A percentile compares a stretch with the other conserved stretches of the same genome.
Conservation (phyloP, 2,797 vertebrate species). For the Acanthiza pusilla region DNA sequence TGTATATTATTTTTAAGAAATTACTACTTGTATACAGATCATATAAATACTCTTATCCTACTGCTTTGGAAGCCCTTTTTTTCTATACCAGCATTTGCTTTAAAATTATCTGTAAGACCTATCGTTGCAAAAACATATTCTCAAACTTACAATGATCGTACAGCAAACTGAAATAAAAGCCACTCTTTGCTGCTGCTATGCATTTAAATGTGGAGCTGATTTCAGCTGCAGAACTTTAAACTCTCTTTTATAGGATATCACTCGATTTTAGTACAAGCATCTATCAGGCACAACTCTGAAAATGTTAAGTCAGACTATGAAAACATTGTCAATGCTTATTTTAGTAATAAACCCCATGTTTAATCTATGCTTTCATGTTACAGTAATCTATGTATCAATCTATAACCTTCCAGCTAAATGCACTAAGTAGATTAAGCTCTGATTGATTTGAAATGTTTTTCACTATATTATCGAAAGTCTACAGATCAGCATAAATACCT, state of each 20-base stretch:
- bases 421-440: constrained; percentile 57
- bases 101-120: not conserved
- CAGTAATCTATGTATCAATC: constrained; percentile 35
- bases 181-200: not conserved
- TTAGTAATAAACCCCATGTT: constrained; percentile 33
- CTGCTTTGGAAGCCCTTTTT: not conserved
- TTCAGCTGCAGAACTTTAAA: not conserved
- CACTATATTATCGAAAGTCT: constrained; percentile 48
- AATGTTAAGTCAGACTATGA: constrained; percentile 30
- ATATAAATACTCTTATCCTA: not conserved
- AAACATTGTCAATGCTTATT: constrained; percentile 48
- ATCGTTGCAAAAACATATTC: not conserved
- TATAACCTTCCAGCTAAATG: constrained; percentile 43
- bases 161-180: not conserved
- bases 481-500: constrained; percentile 58
- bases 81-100: not conserved
- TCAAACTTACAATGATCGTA: not conserved
- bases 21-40: not conserved
- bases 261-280: constrained; percentile 8
- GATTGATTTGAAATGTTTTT: constrained; percentile 63
- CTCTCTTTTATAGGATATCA: not conserved
- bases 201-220: constrained; percentile 18
- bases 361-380: constrained; percentile 38
- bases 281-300: constrained; percentile 16
- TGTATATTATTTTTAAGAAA: not conserved